Base-by-base conservation (phyloP, 2,113 vertebrate species). In the Cyanoliseus patagonus region DNA sequence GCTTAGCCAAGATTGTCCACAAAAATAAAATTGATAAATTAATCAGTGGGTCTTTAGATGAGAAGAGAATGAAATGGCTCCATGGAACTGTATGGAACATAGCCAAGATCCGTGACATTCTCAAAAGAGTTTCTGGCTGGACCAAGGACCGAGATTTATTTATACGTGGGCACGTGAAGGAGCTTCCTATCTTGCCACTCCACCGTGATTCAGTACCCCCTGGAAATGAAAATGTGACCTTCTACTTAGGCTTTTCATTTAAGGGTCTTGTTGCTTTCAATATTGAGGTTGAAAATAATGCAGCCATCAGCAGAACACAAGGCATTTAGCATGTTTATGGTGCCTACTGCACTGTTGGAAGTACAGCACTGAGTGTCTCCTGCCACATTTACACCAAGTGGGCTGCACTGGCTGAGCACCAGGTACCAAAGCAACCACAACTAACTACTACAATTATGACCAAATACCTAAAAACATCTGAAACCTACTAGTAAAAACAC, bases 91-190 rank as follows among this genome's bases (percentile, higher is more conserved):
- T 98, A 14, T 98, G 97, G 98, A 98, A 97, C 59, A 96, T 75
- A 4, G 33, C 79, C 13, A 78, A 20, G 12, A 97, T 98, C 66
- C 94, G 92, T 17, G 46, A 13, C 5, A 90, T 96, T 73, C 90
- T 98, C 49, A 98, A 96, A 47, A 80, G 91, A 79, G 98, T 98
- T 35, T 97, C 97, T 81, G 98, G 98, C 5, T 99, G 98, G 98
- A 98, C 98, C 39, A 97, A 98, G 88, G 97, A 98, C 83, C 88
- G 97, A 20, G 94, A 37, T 16, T 93, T 99, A 44, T 98, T 98
- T 52, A 96, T 98, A 47, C 93, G 92, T n/a, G 98, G 98, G 31
- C 97, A 96, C 0, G 52, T 96, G 17, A 95, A 86, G 28, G 97
- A 95, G 33, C 83, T 98, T 59, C 78, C 28, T 9, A 94, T 98